Percentiles rank a stretch among this genome's conserved stretches.
Evolutionary conservation across 35 echinoderm and acorn worm genomes (phyloP).

Genomic region (Holothuria glaberrima): DNA sequence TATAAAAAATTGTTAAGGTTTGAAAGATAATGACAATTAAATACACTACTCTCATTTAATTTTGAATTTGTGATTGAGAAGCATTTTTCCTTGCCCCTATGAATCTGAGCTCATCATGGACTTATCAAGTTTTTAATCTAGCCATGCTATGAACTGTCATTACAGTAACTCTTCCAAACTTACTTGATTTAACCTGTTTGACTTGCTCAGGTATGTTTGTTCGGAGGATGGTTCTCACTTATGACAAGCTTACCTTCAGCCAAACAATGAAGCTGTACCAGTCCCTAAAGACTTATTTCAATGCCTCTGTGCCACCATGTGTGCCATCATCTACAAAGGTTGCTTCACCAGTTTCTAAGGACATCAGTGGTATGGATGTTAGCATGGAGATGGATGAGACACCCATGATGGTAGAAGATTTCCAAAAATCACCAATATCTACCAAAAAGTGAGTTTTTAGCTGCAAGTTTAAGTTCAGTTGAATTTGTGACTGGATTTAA

Average conservation of each 20-base stretch:
- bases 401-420: conserved; percentile 70
- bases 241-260: conserved; percentile 93
- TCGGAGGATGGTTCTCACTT: conserved; percentile 84
- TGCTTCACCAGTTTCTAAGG: not conserved
- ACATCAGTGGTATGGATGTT: conserved; percentile 65
- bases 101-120: too few species aligned
- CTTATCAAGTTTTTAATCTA: too few species aligned
- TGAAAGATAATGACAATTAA: too few species aligned
- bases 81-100: too few species aligned
- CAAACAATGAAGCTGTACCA: conserved; percentile 77
- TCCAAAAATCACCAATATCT: conserved; percentile 36
- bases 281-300: conserved; percentile 63
- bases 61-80: too few species aligned
- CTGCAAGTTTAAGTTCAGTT: not conserved
- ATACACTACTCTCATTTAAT: too few species aligned
- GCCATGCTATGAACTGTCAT: too few species aligned
- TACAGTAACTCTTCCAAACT: too few species aligned
- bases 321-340: not conserved
- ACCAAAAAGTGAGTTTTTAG: conserved; percentile 25
- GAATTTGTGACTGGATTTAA: not conserved
- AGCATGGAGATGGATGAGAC: conserved; percentile 77
- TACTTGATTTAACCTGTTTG: too few species aligned
- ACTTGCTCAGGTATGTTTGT: conserved; percentile 82
- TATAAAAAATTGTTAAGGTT: too few species aligned
- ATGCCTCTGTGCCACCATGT: not conserved